Conservation (phyloP, 2,888 invertebrate species). For the Caenorhabditis sp. region DNA sequence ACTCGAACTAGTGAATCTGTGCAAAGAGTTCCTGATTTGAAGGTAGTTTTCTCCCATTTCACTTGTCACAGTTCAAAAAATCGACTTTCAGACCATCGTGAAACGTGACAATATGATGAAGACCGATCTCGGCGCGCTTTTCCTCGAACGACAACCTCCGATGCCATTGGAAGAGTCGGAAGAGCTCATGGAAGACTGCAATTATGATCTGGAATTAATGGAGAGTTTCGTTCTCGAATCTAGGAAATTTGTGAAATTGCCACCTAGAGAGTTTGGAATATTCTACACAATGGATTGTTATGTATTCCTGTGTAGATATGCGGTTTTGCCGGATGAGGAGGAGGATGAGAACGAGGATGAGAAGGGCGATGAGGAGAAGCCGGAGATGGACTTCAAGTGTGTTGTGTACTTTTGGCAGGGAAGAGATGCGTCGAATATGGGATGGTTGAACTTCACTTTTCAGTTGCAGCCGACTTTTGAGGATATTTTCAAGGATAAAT, state of each 20-base stretch:
- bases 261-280: slow-evolving; percentile 87
- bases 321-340: slow-evolving; percentile 75
- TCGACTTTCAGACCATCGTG: slow-evolving; percentile 76
- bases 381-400: slow-evolving; percentile 82
- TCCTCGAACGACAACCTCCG: slow-evolving; percentile 89
- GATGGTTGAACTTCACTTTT: slow-evolving; percentile 98
- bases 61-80: too few species aligned
- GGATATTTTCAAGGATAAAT: slow-evolving; percentile 81
- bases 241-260: slow-evolving; percentile 93
- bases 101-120: slow-evolving; percentile 76
- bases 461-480: slow-evolving; percentile 82
- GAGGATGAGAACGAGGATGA: slow-evolving; percentile 42
- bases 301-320: slow-evolving; percentile 95
- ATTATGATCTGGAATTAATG: slow-evolving; percentile 96
- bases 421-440: slow-evolving; percentile 93
- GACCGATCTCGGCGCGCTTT: slow-evolving; percentile 91
- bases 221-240: slow-evolving; percentile 96
- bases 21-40: slow-evolving; percentile 92
- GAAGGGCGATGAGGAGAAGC: slow-evolving; percentile 21
- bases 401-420: slow-evolving; percentile 99
- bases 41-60: slow-evolving; percentile 63
- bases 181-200: slow-evolving; percentile 81
- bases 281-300: slow-evolving; percentile 96
- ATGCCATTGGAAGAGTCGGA: slow-evolving; percentile 76
- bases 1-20: slow-evolving; percentile 97